A percentile compares a stretch with the other conserved stretches of the same genome.
Conservation (phyloP, 2,888 invertebrate species). For the Clanis bilineata region DNA sequence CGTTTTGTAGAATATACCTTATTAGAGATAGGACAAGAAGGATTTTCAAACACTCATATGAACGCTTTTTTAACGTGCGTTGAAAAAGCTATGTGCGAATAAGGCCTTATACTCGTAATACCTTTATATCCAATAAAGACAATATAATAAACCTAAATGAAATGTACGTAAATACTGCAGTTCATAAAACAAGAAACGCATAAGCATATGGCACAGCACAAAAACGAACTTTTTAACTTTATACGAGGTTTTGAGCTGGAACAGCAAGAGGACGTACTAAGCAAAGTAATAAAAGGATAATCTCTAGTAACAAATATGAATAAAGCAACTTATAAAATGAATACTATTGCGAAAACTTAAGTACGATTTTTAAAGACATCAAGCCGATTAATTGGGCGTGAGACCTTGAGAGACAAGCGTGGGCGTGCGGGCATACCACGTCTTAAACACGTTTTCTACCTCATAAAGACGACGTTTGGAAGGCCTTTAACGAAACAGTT, state of each 20-base stretch:
- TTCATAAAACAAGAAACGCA: not conserved
- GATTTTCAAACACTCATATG: too few relatives aligned
- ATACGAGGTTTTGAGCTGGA: not conserved
- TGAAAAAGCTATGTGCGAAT: too few relatives aligned
- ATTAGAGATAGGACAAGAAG: too few relatives aligned
- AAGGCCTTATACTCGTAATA: too few relatives aligned
- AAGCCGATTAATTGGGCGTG: constrained; percentile 45
- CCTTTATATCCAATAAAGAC: too few relatives aligned
- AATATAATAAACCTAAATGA: not conserved
- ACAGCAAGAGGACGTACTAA: constrained; percentile 1
- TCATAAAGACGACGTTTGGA: not conserved
- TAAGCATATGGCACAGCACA: not conserved
- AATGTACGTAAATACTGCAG: not conserved
- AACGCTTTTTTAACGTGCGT: too few relatives aligned
- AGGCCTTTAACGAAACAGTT: not conserved
- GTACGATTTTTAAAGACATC: constrained; percentile 8
- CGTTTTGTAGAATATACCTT: too few relatives aligned
- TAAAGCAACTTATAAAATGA: not conserved
- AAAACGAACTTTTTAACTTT: not conserved
- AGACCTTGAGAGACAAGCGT: constrained; percentile 61
- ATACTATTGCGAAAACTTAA: not conserved
- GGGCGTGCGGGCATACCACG: constrained; percentile 35
- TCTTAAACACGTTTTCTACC: constrained; percentile 11
- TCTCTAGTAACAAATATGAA: not conserved
- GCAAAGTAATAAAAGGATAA: not conserved